phyloP scores from a whole-genome alignment of 2,888 invertebrate species.

The Ornithoptera priamus region DNA sequence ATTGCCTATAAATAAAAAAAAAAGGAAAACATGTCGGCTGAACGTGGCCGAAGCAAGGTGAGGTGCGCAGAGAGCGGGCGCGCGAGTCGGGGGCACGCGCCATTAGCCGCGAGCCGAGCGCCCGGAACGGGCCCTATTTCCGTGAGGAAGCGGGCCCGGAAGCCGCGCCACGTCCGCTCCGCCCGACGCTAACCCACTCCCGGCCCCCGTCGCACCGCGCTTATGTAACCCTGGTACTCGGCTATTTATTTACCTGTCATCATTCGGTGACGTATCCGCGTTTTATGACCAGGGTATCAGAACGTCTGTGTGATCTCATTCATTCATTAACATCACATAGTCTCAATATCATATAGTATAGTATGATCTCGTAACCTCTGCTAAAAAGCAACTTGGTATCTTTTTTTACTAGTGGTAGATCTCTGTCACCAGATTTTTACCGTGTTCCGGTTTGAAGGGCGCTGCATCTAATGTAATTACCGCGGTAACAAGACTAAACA shows the following conservation, averaged over 20 bases:
- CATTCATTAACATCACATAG: too few relatives aligned
- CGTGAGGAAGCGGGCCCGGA: conserved; percentile 73
- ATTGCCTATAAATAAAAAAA: too few relatives aligned
- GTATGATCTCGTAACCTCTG: too few relatives aligned
- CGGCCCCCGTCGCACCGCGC: conserved; percentile 40
- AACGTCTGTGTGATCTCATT: too few relatives aligned
- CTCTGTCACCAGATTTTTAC: too few relatives aligned
- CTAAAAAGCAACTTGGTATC: too few relatives aligned
- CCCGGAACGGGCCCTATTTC: conserved; percentile 77
- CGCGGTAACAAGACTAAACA: too few relatives aligned
- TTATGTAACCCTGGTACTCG: conserved; percentile 59
- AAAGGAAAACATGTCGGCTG: background rate
- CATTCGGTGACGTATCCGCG: background rate
- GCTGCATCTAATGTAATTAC: too few relatives aligned
- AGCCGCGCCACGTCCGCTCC: conserved; percentile 65
- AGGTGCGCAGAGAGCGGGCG: conserved; percentile 63
- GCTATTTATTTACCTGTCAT: conserved; percentile 25
- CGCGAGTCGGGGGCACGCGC: conserved; percentile 69
- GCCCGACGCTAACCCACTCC: conserved; percentile 52
- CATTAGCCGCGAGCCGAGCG: conserved; percentile 45
- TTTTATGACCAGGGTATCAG: background rate
- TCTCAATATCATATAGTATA: too few relatives aligned
- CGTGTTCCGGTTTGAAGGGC: too few relatives aligned
- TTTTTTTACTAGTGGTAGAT: too few relatives aligned
- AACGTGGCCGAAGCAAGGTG: conserved; percentile 38